Evolutionary conservation across 2,113 vertebrate species (phyloP), one percentile per base, ranked within the genome.

Genomic region (Paraplagusia blochii): DNA sequence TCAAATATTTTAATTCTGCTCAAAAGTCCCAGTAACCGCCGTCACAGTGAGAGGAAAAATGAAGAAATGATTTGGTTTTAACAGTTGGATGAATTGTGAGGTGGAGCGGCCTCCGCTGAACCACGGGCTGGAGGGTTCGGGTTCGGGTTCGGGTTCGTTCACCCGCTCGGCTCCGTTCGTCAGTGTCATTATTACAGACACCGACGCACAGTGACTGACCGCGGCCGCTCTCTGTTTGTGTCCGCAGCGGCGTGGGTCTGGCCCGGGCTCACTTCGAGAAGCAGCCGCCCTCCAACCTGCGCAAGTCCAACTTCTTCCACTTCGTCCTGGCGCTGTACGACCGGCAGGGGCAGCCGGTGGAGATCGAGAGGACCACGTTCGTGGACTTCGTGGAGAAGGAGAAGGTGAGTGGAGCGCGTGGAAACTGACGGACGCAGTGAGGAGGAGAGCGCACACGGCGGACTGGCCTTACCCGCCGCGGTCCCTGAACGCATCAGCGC

Each of bases 301-400:
- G 96, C 74, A 99, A 99, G 87, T 99, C 96, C 92, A 99, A 99
- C 94, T 98, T 98, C 92, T 98, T 99, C 92, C 96, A 98, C 94
- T 99, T 99, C 88, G 96, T 99, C 66, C 85, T 99, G 93, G 96
- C 96, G 64, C 85, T 98, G 11, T 99, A 99, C 82, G 96, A 99
- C 92, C 90, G 96, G 54, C 96, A 98, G 87, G 96, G 96, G 58
- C 96, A 99, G 86, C 96, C 96, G 22, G 96, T 98, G 91, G 96
- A 99, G 82, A 97, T 98, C 63, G 96, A 98, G 87, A 93, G 96
- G 82, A 99, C 96, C 53, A 94, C 94, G 34, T 99, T 93, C 82
- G 83, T 98, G 50, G 96, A 94, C 72, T 99, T 98, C 84, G 95
- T 98, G 59, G 96, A 99, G 82, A 99, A 98, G 77, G 96, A 99